phyloP scores from a whole-genome alignment of 2,797 vertebrate genomes.

The Jordanella pulchra region DNA sequence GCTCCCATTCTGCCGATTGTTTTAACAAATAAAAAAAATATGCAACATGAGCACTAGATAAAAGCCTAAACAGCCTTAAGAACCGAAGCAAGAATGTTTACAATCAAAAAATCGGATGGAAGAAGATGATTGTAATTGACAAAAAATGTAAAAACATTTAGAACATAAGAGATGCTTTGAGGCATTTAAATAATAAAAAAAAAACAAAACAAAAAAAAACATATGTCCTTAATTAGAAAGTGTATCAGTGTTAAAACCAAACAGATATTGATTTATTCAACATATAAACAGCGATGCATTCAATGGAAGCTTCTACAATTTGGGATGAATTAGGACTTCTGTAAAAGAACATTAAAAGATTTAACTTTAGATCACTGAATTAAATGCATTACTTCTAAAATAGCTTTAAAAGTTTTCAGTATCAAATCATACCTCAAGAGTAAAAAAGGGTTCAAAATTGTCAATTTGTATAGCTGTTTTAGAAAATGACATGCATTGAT shows the following conservation, averaged over 20 bases:
- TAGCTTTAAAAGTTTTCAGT: background rate
- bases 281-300: background rate
- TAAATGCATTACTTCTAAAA: background rate
- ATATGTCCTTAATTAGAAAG: background rate
- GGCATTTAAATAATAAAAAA: background rate
- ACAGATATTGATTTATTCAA: background rate
- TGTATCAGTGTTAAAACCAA: background rate
- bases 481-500: background rate
- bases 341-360: background rate
- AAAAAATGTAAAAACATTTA: background rate
- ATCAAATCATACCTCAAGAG: background rate
- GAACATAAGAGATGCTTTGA: background rate
- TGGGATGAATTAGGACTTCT: background rate
- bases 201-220: background rate
- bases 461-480: background rate
- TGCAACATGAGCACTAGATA: background rate
- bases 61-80: background rate
- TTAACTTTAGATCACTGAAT: background rate
- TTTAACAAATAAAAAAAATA: constrained; percentile 8
- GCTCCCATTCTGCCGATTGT: constrained; percentile 38
- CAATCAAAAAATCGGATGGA: background rate
- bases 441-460: background rate
- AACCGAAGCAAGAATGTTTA: background rate
- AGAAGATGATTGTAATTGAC: background rate
- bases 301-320: background rate